Conservation (phyloP, 1,140 invertebrate species). For the Drosophila tropicalis region DNA sequence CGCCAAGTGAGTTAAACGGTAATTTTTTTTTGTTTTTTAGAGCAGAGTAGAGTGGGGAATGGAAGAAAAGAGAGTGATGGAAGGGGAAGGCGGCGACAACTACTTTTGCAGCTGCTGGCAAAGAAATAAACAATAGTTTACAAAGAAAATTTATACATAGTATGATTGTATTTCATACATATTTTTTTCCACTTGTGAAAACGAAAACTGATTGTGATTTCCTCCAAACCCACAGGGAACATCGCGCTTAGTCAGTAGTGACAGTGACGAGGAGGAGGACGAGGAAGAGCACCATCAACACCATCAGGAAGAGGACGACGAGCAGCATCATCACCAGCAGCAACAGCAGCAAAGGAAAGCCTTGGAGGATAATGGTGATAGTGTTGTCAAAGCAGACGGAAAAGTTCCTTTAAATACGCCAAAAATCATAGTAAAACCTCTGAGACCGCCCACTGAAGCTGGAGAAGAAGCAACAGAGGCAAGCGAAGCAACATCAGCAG, state of each 20-base stretch:
- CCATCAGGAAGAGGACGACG: conserved; percentile 22
- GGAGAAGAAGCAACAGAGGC: conserved; percentile 9
- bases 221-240: conserved; percentile 83
- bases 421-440: conserved; percentile 76
- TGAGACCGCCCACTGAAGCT: conserved; percentile 51
- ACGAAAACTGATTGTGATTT: conserved; percentile 22
- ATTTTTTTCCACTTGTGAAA: not conserved
- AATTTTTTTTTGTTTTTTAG: not conserved
- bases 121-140: not conserved
- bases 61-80: not conserved
- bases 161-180: conserved; percentile 6
- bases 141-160: not conserved
- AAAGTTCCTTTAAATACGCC: conserved; percentile 68
- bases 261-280: conserved; percentile 85
- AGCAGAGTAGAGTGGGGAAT: not conserved
- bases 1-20: conserved; percentile 27
- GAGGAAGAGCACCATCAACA: conserved; percentile 44
- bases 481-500: conserved; percentile 8
- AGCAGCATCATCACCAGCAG: conserved; percentile 11
- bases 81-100: not conserved
- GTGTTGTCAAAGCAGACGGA: conserved; percentile 14
- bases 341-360: conserved; percentile 2
- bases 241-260: conserved; percentile 86
- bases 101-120: not conserved
- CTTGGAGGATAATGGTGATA: not conserved